These are phyloP conservation scores for Auanema sp. DNA, from an alignment of 2,888 invertebrate species.

Conservation along the genomic window DNA sequence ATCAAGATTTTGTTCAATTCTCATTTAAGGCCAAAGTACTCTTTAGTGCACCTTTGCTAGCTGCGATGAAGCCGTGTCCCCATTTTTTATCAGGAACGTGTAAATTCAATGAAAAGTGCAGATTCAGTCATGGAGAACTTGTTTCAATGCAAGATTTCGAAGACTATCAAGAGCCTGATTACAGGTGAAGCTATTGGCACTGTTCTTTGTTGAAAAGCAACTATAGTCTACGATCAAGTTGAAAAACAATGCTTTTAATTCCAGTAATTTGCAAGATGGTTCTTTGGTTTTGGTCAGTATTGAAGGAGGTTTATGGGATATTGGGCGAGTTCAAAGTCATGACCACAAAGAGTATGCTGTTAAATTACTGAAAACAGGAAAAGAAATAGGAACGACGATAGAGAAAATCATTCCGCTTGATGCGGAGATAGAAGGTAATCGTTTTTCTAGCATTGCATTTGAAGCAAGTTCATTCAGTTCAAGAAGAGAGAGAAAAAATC, in stretches of 20 bases:
- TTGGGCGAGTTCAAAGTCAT: conserved; percentile 33
- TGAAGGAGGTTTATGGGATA: conserved; percentile 35
- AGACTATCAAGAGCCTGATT: conserved; percentile 43
- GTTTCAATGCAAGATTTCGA: conserved; percentile 28
- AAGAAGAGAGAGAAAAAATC: conserved; percentile 8
- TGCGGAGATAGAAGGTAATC: conserved; percentile 13
- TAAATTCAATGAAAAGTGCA: conserved; percentile 30
- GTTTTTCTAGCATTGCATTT: no score
- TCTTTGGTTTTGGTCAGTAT: conserved; percentile 28
- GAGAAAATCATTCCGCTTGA: conserved; percentile 28
- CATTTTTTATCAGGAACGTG: conserved; percentile 38
- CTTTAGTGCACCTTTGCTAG: conserved; percentile 40
- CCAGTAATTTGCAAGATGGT: conserved; percentile 21
- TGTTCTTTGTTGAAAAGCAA: conserved; percentile 11
- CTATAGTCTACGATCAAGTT: no score
- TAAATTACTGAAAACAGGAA: conserved; percentile 31
- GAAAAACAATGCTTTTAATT: no score
- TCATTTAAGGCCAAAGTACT: conserved; percentile 33
- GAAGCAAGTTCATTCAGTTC: no score
- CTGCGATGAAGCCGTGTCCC: conserved; percentile 38
- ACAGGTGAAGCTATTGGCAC: no score
- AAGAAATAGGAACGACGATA: conserved; percentile 21
- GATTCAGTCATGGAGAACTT: conserved; percentile 43
- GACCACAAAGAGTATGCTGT: conserved; percentile 44
- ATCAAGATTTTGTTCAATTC: no score